phyloP scores from a whole-genome alignment of 1,140 invertebrate species.

The Acromyrmex heyeri region DNA sequence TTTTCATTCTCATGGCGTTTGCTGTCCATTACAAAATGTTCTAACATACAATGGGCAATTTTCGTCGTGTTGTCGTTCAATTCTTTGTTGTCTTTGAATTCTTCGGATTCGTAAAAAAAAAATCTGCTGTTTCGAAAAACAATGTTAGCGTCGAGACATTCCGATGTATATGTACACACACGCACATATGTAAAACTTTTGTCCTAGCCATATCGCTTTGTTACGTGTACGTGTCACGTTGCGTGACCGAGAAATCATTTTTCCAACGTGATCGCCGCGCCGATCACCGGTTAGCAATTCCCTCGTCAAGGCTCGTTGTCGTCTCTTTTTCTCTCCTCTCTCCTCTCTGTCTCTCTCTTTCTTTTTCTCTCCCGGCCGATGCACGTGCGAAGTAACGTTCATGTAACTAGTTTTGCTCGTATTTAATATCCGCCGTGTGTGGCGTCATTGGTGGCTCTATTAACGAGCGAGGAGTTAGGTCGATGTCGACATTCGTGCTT shows the following conservation, averaged over 20 bases:
- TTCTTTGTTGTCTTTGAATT: neutral
- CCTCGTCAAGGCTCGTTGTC: slow-evolving; percentile 59
- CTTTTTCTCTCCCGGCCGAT: slow-evolving; percentile 31
- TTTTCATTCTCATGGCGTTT: neutral
- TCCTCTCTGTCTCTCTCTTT: neutral
- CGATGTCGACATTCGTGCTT: slow-evolving; percentile 50
- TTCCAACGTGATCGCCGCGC: slow-evolving; percentile 48
- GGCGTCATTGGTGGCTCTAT: slow-evolving; percentile 60
- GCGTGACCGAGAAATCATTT: slow-evolving; percentile 62
- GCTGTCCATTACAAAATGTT: neutral
- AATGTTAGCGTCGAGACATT: slow-evolving; percentile 10
- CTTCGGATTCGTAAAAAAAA: neutral
- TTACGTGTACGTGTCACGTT: slow-evolving; percentile 51
- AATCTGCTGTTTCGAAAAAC: slow-evolving; percentile 5
- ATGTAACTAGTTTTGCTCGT: slow-evolving; percentile 62
- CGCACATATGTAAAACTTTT: neutral
- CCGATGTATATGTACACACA: too few species aligned
- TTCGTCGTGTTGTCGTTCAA: neutral
- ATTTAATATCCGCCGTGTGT: slow-evolving; percentile 59
- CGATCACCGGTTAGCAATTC: slow-evolving; percentile 60
- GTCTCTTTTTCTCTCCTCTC: slow-evolving; percentile 39
- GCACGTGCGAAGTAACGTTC: slow-evolving; percentile 63
- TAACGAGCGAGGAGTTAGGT: slow-evolving; percentile 52
- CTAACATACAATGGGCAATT: neutral
- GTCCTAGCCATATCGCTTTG: slow-evolving; percentile 35